Conservation (phyloP, 2,797 vertebrate genomes). For the Adrianichthys oophorus region DNA sequence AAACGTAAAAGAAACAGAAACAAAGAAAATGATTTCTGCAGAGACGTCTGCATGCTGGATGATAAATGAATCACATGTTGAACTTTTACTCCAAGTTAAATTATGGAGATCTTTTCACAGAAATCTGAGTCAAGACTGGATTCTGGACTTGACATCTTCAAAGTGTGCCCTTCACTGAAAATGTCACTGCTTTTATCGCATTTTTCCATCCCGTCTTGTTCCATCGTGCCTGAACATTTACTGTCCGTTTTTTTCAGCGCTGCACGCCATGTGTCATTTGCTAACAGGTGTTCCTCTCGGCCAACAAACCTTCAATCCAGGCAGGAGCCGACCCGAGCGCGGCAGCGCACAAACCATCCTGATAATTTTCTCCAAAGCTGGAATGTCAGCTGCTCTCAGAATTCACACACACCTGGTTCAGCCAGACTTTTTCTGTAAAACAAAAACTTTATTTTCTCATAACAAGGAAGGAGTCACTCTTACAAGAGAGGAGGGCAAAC, state of each 20-base stretch:
- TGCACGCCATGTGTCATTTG: constrained; percentile 73
- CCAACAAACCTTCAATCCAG: constrained; percentile 75
- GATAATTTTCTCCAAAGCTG: constrained; percentile 71
- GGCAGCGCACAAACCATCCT: constrained; percentile 67
- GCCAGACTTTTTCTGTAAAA: constrained; percentile 12
- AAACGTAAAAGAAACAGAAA: too few species aligned
- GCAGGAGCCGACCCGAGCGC: constrained; percentile 71
- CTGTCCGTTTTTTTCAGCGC: constrained; percentile 32
- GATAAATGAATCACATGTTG: too few species aligned
- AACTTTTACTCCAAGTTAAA: too few species aligned
- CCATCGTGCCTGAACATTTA: constrained; percentile 35
- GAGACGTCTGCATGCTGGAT: too few species aligned
- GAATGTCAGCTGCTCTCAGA: constrained; percentile 72
- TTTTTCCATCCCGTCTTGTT: constrained; percentile 46
- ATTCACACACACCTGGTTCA: constrained; percentile 75
- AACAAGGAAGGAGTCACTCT: constrained; percentile 14
- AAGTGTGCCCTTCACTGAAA: too few species aligned
- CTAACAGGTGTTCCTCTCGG: constrained; percentile 76
- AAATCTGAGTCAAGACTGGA: too few species aligned
- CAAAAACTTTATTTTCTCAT: constrained; percentile 67
- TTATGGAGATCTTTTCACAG: too few species aligned
- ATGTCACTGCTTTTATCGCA: background rate
- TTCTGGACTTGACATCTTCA: too few species aligned
- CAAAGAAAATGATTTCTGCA: too few species aligned
- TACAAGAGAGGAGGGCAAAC: constrained; percentile 27